Base-by-base conservation (phyloP, 2,113 vertebrate genomes). In the Stomatorhinus ivindoensis region DNA sequence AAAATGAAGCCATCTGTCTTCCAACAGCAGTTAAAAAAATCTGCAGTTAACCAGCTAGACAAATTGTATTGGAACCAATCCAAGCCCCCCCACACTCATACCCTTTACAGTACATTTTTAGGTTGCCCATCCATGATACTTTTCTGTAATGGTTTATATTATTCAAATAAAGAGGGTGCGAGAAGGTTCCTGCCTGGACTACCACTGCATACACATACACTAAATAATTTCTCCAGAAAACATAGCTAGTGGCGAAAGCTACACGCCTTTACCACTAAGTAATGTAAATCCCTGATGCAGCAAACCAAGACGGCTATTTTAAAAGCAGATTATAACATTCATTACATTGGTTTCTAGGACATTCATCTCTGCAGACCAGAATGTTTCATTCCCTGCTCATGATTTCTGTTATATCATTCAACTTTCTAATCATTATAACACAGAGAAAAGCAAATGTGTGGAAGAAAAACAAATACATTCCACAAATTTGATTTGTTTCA, bases 221-320 rank as follows among this genome's bases (percentile, higher is more conserved):
- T 48, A 47, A 87, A 65, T 39, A 35, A 27, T 35, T n/a, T 35
- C 27, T 89, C 89, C 91, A 86, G 53, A 53, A 80, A 88, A 44
- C 46, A 69, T 15, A 42, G 80, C 24, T 44, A 39, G 46, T 39
- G 53, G 47, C 9, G 27, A 89, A 61, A 44, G 39, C 15, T 24
- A 55, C 87, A 90, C 69, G 80, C 87, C 88, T 69, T 88, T 86
- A 90, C 90, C 90, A 73, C 90, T 91, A 87, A 61, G 53, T 50
- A 53, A 55, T 88, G 9, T 44, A 88, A 89, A 88, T 3, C 17
- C 83, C 90, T 84, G n/a, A 44, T 61, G 47, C 76, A 89, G 39
- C 90, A 65, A 87, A 65, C 69, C 65, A n/a, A 19, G 27, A 19
- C 31, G 65, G 76, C 61, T 90, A 92, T 91, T 87, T 91, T 86